Base-by-base conservation (phyloP, 2,888 invertebrate species). In the Ennomos fuscantarius region DNA sequence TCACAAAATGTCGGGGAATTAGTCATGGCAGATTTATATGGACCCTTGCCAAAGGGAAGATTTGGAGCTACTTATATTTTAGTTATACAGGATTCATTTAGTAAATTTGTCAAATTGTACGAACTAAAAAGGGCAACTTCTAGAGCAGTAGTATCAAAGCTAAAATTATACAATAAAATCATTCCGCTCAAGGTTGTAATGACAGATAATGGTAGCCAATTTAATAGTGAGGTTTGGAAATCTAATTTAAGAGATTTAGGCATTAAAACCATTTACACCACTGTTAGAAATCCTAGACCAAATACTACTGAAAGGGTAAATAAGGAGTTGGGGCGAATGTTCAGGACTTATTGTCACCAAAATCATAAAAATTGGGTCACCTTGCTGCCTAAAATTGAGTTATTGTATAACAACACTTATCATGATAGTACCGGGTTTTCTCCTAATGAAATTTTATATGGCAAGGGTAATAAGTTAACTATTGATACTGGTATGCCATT, bases 21-120 rank as follows among this genome's bases (percentile, higher is more conserved):
- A n/a, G 65, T 70, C 0, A 67, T 70, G 66, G 56, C 58, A 2
- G 66, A 68, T 47, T 48, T 64, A 33, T 68, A 68, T 47, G 70
- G 62, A 0, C 64, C 65, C 0, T 49, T 66, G 9, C 66, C 65
- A 8, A 49, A n/a, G 2, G 59, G 63, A 0, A 24, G 1, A 8
- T 67, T 62, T 47, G 69, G 69, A 2, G n/a, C 35, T 10, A 32
- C 24, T 0, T 66, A 61, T 41, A 65, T 66, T 10, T 42, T 68
- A 15, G 65, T 65, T 0, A n/a, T 68, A 0, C 67, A 65, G 12
- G 67, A 68, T 33, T 36, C 67, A 0, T 68, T 65, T 36, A 68
- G 67, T 35, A 68, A 68, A 49, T 62, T 57, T 43, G 47, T 65
- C 0, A 56, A 55, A 33, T 39, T 65, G 0, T 65, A 39, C 33